These are phyloP conservation scores for Acromyrmex heyeri DNA, from an alignment of 1,140 invertebrate genomes.

Conservation along the genomic window DNA sequence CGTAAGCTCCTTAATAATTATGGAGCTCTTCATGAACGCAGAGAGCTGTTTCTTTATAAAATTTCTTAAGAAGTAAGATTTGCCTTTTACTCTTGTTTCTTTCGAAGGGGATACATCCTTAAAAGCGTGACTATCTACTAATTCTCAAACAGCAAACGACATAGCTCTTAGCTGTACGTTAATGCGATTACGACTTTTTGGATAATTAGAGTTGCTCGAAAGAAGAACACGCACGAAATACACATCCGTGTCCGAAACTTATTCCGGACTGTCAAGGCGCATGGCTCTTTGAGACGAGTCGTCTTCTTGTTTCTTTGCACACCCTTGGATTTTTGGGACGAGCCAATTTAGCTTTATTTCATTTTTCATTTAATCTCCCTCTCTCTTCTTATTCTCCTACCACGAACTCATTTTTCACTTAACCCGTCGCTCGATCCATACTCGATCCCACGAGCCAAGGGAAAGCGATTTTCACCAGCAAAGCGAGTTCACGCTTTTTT, in stretches of 20 bases:
- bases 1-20: conserved; percentile 38
- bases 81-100: neutral
- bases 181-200: conserved; percentile 72
- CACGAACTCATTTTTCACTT: conserved; percentile 58
- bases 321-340: conserved; percentile 50
- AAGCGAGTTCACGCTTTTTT: conserved; percentile 44
- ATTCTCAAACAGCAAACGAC: conserved; percentile 68
- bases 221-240: conserved; percentile 38
- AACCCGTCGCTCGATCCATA: conserved; percentile 49
- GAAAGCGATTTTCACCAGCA: conserved; percentile 40
- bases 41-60: conserved; percentile 59
- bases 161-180: conserved; percentile 53
- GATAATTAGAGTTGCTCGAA: conserved; percentile 67
- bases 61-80: conserved; percentile 60
- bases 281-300: conserved; percentile 5
- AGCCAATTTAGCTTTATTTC: conserved; percentile 61
- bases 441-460: conserved; percentile 29
- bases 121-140: conserved; percentile 65
- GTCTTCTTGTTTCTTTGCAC: conserved; percentile 38
- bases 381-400: neutral
- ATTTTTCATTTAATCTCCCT: conserved; percentile 51
- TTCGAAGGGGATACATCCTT: conserved; percentile 42
- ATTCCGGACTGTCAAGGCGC: neutral
- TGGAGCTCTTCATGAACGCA: conserved; percentile 2
- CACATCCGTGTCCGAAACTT: conserved; percentile 50